Evolutionary conservation across 2,888 invertebrate species (phyloP), one percentile per base, ranked within the genome.

Genomic region (Girardia tigrina): DNA sequence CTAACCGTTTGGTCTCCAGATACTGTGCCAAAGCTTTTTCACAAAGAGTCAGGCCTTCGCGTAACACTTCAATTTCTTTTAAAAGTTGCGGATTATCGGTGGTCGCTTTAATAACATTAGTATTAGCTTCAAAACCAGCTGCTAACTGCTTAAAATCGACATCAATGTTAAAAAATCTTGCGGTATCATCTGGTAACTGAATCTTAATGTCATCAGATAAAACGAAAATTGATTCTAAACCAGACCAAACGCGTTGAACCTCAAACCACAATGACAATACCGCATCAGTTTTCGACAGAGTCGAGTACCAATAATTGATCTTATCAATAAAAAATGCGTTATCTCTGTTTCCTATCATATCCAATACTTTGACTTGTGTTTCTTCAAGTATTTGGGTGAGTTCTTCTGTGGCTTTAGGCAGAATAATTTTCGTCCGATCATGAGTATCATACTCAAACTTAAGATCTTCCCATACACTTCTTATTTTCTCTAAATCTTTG

Each of bases 21-120:
- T 95, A 95, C 84, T 94, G 94, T 26, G 94, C 94, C 78, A 95
- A 86, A 14, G 94, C 94, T 85, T 95, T 95, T 85, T 95, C 95
- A 84, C 95, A 95, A 29, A 94, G 87, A 0, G 90, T 89, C 77
- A 95, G 86, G 82, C 91, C 90, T 79, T 88, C 89, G 83, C 94
- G 94, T 72, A 94, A 85, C 74, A 86, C 86, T 81, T 94, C 93
- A 70, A 95, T 86, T 78, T 88, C 87, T 77, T 89, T 88, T 71
- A 89, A 89, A 77, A 95, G 87, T 14, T 91, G 28, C 14, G 56
- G 91, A 26, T 89, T 87, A 82, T 89, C 90, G 82, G 92, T 94
- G 1, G 94, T 94, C 0, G 92, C 91, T 82, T 90, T 88, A 0
- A 94, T 90, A 0, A 94, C 94, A 83, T 94, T 94, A 71, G 90